phyloP scores from a whole-genome alignment of 2,888 invertebrate genomes.

The Empis livida region DNA sequence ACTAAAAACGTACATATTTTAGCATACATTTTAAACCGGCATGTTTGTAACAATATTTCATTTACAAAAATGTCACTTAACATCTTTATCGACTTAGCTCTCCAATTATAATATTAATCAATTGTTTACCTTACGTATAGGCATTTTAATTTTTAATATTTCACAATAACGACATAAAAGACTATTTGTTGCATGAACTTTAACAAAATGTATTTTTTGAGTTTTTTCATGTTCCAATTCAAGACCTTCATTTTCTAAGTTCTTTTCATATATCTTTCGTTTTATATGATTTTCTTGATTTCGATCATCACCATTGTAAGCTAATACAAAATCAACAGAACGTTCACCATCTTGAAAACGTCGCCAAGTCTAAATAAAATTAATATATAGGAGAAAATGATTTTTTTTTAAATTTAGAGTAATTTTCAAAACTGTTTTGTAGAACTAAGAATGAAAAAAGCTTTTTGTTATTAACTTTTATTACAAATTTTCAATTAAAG shows the following conservation, averaged over 20 bases:
- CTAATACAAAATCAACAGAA: constrained; percentile 48
- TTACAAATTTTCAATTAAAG: no score
- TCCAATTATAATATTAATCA: neutral
- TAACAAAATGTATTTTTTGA: constrained; percentile 52
- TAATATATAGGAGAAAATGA: no score
- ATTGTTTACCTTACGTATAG: constrained; percentile 55
- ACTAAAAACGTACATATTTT: no score
- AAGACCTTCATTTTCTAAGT: constrained; percentile 47
- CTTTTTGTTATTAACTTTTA: no score
- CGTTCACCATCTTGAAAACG: constrained; percentile 40
- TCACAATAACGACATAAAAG: constrained; percentile 61
- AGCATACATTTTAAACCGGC: no score
- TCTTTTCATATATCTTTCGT: constrained; percentile 45
- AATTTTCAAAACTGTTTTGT: no score
- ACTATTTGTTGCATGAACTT: constrained; percentile 59
- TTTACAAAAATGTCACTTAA: no score
- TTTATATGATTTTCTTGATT: constrained; percentile 30
- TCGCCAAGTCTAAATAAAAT: constrained; percentile 36
- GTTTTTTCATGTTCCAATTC: constrained; percentile 47
- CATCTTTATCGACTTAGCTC: no score
- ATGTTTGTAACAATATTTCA: no score
- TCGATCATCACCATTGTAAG: constrained; percentile 39
- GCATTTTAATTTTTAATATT: constrained; percentile 62
- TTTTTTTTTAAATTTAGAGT: no score
- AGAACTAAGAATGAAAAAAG: no score